Conservation (phyloP, 1,140 invertebrate species). For the Zaprionus africanus region DNA sequence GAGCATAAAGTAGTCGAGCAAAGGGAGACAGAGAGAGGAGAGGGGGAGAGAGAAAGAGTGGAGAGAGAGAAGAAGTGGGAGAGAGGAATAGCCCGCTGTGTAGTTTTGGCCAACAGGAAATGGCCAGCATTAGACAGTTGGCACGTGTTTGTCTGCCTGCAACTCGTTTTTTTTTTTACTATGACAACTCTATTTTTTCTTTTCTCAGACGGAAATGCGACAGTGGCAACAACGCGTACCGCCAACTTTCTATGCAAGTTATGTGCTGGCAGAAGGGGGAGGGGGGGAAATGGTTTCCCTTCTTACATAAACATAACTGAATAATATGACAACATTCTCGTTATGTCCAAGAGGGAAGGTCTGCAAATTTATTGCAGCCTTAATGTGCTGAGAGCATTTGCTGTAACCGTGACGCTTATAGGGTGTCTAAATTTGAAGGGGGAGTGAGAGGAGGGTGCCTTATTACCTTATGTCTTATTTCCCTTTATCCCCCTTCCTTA, state of each 20-base stretch:
- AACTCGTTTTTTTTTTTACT: constrained; percentile 10
- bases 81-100: constrained; percentile 21
- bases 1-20: constrained; percentile 2
- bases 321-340: background rate
- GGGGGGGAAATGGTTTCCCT: background rate
- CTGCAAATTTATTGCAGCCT: constrained; percentile 11
- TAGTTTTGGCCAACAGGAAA: constrained; percentile 73
- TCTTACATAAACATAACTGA: constrained; percentile 4
- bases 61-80: background rate
- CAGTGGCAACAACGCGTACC: constrained; percentile 21
- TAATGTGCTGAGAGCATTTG: constrained; percentile 6
- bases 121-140: constrained; percentile 76
- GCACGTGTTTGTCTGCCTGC: constrained; percentile 65
- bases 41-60: background rate
- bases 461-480: no score
- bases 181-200: constrained; percentile 16
- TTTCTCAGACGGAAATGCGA: constrained; percentile 38
- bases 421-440: constrained; percentile 8
- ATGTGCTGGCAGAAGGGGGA: background rate
- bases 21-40: constrained; percentile 4
- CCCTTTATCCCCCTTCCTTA: no score
- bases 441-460: background rate
- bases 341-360: background rate
- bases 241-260: constrained; percentile 21
- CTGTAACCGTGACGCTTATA: constrained; percentile 5